Conservation (phyloP, 2,888 invertebrate species). For the Orthosia cruda region DNA sequence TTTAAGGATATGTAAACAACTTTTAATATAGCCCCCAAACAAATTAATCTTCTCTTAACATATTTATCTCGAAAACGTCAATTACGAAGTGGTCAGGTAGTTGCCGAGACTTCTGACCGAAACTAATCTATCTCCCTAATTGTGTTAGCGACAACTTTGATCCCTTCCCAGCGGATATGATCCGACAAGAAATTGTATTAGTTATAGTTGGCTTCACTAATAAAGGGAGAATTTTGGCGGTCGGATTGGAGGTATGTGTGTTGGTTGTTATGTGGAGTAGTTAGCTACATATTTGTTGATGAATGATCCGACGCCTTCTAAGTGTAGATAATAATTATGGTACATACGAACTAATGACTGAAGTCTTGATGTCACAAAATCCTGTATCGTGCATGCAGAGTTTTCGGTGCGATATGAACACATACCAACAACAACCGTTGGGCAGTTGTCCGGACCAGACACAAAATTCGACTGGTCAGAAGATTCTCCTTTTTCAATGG, state of each 20-base stretch:
- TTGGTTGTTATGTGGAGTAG: not conserved
- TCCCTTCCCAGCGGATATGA: conserved; percentile 90
- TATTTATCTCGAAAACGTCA: conserved; percentile 80
- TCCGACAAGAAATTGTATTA: conserved; percentile 90
- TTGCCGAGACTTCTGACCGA: conserved; percentile 81
- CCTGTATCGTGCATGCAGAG: no score
- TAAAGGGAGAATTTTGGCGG: conserved; percentile 80
- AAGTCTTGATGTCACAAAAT: no score
- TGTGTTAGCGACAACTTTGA: conserved; percentile 91
- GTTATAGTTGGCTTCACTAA: conserved; percentile 90
- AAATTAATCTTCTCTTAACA: conserved; percentile 64
- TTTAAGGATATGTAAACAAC: not conserved
- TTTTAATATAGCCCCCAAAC: conserved; percentile 45
- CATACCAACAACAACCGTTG: no score
- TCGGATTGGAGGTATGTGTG: conserved; percentile 36
- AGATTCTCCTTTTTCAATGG: no score
- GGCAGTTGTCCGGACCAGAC: no score
- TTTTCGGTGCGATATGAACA: no score
- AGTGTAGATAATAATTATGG: conserved; percentile 10
- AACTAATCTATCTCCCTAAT: conserved; percentile 90
- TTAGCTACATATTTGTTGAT: not conserved
- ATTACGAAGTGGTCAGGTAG: conserved; percentile 85
- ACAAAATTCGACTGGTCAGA: no score
- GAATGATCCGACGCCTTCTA: conserved; percentile 43
- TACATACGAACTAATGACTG: no score